Conservation (phyloP, 2,797 vertebrate species). For the Brachyrhaphis roseni region DNA sequence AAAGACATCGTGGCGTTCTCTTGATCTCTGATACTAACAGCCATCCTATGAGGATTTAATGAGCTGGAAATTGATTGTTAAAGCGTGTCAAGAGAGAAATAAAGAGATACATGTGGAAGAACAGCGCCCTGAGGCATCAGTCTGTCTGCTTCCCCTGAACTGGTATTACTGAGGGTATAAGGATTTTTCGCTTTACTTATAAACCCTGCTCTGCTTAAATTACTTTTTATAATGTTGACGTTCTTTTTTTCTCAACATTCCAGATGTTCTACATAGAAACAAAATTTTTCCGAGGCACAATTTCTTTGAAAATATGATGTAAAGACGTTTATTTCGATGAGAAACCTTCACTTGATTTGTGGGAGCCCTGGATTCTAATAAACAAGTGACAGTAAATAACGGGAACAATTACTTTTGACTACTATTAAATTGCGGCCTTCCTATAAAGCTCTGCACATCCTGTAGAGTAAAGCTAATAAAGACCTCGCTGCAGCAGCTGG, state of each 20-base stretch:
- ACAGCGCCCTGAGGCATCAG: constrained; percentile 34
- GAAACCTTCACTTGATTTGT: constrained; percentile 15
- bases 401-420: constrained; percentile 32
- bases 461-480: constrained; percentile 40
- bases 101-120: constrained; percentile 40
- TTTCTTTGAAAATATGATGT: neutral
- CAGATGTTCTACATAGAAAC: constrained; percentile 52
- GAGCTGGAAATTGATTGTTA: constrained; percentile 51
- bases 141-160: constrained; percentile 50
- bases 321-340: neutral
- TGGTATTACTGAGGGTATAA: constrained; percentile 39
- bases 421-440: constrained; percentile 31
- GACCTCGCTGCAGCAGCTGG: constrained; percentile 31
- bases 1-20: constrained; percentile 44
- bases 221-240: neutral
- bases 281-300: neutral
- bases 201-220: neutral
- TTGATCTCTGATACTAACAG: constrained; percentile 60
- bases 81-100: constrained; percentile 35
- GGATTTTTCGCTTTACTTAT: constrained; percentile 25
- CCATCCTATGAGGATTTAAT: constrained; percentile 58
- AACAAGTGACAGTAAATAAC: constrained; percentile 41
- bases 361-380: constrained; percentile 35
- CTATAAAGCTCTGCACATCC: constrained; percentile 43
- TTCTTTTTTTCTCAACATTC: constrained; percentile 47